Percentiles rank a stretch among this genome's conserved stretches.
Conservation (phyloP, 2,797 vertebrate species). For the Ceryle rudis region DNA sequence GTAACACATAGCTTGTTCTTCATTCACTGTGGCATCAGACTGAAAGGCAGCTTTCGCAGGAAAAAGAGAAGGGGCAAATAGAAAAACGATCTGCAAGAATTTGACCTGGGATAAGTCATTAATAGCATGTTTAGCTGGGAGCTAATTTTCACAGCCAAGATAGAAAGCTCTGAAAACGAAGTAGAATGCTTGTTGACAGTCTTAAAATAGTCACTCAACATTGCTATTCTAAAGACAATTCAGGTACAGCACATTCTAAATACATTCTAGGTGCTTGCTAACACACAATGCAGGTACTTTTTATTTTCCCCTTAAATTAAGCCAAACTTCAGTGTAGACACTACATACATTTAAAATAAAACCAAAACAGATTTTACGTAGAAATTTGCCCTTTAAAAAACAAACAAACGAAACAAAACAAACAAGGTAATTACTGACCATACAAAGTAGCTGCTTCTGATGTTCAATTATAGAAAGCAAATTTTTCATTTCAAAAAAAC, state of each 20-base stretch:
- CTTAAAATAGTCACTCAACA: not conserved
- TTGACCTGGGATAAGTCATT: not conserved
- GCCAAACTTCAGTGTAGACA: not conserved
- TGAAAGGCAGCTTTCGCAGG: not conserved
- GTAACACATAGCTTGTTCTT: not conserved
- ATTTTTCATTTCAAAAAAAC: constrained; percentile 41
- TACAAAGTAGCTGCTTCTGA: not conserved
- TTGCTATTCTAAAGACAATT: not conserved
- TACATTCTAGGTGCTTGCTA: not conserved
- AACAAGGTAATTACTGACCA: not conserved
- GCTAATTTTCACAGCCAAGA: constrained; percentile 5
- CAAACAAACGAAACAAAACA: not conserved
- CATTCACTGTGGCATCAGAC: not conserved
- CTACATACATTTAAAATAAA: not conserved
- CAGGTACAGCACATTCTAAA: not conserved
- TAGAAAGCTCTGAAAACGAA: not conserved
- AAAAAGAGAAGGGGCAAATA: not conserved
- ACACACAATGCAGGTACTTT: not conserved
- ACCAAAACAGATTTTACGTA: not conserved
- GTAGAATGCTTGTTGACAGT: not conserved
- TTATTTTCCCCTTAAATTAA: not conserved
- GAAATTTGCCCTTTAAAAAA: not conserved
- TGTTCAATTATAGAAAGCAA: constrained; percentile 19
- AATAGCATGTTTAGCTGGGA: not conserved
- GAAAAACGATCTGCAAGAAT: not conserved